phyloP scores from a whole-genome alignment of 1,140 invertebrate species.

The Achatina immaculata region DNA sequence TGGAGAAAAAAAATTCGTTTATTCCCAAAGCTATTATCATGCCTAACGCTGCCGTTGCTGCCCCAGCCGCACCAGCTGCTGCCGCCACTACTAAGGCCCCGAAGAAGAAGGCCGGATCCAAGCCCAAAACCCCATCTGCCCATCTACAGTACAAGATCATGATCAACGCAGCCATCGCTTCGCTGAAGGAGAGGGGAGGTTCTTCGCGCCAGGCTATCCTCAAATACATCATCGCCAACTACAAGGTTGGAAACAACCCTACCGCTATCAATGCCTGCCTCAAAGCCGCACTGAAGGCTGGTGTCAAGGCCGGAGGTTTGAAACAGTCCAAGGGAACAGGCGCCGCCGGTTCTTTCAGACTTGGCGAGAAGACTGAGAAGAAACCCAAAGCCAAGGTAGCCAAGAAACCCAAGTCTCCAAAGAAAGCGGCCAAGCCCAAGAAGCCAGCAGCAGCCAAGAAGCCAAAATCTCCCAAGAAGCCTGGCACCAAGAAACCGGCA shows the following conservation, averaged over 20 bases:
- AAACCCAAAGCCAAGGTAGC: slow-evolving; percentile 35
- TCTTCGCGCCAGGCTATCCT: slow-evolving; percentile 68
- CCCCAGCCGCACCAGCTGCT: slow-evolving; percentile 42
- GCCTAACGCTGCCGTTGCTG: neutral
- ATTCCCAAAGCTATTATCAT: neutral
- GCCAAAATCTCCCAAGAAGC: slow-evolving; percentile 43
- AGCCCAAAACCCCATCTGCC: slow-evolving; percentile 59
- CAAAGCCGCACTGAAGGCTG: slow-evolving; percentile 59
- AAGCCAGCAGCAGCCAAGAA: slow-evolving; percentile 48
- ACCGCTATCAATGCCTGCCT: slow-evolving; percentile 61
- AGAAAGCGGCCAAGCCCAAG: slow-evolving; percentile 57
- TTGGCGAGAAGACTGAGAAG: slow-evolving; percentile 55
- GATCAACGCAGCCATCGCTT: slow-evolving; percentile 53
- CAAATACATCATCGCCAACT: slow-evolving; percentile 68
- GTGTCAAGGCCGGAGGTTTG: slow-evolving; percentile 58
- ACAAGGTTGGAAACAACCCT: slow-evolving; percentile 65
- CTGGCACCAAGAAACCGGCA: slow-evolving; percentile 46
- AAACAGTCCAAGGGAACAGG: slow-evolving; percentile 67
- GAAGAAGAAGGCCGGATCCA: slow-evolving; percentile 52
- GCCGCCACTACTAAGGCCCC: slow-evolving; percentile 43
- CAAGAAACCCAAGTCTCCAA: slow-evolving; percentile 45
- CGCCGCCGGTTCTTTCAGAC: slow-evolving; percentile 68
- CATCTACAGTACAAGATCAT: slow-evolving; percentile 62
- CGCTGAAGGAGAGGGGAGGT: slow-evolving; percentile 60
- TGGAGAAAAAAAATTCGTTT: neutral